Conservation (phyloP, 2,797 vertebrate species). For the Avahi laniger region DNA sequence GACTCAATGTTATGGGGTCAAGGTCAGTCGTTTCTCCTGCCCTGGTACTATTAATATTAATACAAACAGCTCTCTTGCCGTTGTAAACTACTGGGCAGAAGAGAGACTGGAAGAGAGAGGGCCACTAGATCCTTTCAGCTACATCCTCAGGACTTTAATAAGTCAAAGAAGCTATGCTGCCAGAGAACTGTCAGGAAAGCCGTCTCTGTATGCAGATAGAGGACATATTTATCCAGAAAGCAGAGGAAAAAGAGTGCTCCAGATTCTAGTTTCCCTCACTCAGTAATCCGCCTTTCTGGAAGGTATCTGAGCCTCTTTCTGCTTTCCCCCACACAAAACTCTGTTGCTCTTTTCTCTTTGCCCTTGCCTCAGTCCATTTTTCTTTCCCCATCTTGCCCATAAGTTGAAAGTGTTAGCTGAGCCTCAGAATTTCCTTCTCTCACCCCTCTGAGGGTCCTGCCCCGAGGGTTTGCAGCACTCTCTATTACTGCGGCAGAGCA, state of each 20-base stretch:
- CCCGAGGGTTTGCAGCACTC: not conserved
- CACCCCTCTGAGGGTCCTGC: not conserved
- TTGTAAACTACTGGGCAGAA: not conserved
- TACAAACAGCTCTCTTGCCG: not conserved
- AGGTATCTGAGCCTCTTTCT: not conserved
- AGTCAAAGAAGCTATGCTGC: not conserved
- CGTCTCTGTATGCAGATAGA: not conserved
- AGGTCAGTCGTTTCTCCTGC: not conserved
- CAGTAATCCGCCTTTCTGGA: not conserved
- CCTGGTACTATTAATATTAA: not conserved
- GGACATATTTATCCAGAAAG: not conserved
- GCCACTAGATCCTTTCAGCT: not conserved
- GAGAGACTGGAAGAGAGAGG: not conserved
- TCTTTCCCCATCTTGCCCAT: not conserved
- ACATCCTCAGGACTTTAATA: not conserved
- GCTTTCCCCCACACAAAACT: not conserved
- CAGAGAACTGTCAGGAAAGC: not conserved
- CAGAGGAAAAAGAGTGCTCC: not conserved
- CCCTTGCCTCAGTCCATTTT: not conserved
- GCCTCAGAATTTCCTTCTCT: not conserved
- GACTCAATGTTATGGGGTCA: not conserved
- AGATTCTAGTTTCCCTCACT: not conserved
- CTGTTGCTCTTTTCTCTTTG: not conserved
- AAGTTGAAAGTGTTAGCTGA: not conserved
- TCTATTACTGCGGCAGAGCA: not conserved